A percentile compares a stretch with the other conserved stretches of the same genome.
Conservation (phyloP, 2,888 invertebrate genomes). For the Mechanitis messenoides region DNA sequence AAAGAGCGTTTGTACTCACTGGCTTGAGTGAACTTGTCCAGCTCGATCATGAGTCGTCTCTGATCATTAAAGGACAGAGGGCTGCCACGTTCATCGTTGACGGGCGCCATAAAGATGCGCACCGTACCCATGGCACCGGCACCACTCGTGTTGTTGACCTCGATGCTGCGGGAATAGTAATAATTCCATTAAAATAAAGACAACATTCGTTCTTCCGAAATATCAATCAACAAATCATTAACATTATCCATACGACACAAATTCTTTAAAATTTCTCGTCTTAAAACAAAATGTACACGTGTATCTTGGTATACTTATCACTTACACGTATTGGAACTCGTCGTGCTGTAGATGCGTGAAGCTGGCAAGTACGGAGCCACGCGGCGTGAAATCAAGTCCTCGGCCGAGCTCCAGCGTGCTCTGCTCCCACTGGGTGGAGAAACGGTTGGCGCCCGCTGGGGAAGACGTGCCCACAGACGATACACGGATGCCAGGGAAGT, state of each 20-base stretch:
- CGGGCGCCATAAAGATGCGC: constrained; percentile 83
- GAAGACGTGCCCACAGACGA: constrained; percentile 73
- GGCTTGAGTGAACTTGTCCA: constrained; percentile 81
- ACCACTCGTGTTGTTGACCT: constrained; percentile 75
- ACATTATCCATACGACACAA: no score
- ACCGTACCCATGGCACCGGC: constrained; percentile 76
- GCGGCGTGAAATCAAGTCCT: constrained; percentile 88
- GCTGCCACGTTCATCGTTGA: constrained; percentile 78
- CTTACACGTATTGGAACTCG: constrained; percentile 78
- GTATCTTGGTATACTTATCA: background rate
- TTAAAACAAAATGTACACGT: no score
- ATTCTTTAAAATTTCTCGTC: no score
- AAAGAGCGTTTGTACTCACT: constrained; percentile 64
- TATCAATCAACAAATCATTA: background rate
- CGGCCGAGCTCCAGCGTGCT: constrained; percentile 83
- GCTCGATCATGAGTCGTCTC: constrained; percentile 80
- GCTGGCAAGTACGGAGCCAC: constrained; percentile 82
- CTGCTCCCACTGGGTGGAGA: constrained; percentile 87
- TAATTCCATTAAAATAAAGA: background rate
- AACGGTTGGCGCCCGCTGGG: constrained; percentile 71
- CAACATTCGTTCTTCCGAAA: background rate
- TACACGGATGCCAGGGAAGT: constrained; percentile 78
- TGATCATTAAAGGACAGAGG: constrained; percentile 78
- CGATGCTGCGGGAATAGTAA: constrained; percentile 50
- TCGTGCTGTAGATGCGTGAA: constrained; percentile 84